Percentiles rank a stretch among this genome's conserved stretches.
These are phyloP conservation scores for Cettia cetti DNA, from an alignment of 2,113 vertebrate genomes.

Conservation along the genomic window DNA sequence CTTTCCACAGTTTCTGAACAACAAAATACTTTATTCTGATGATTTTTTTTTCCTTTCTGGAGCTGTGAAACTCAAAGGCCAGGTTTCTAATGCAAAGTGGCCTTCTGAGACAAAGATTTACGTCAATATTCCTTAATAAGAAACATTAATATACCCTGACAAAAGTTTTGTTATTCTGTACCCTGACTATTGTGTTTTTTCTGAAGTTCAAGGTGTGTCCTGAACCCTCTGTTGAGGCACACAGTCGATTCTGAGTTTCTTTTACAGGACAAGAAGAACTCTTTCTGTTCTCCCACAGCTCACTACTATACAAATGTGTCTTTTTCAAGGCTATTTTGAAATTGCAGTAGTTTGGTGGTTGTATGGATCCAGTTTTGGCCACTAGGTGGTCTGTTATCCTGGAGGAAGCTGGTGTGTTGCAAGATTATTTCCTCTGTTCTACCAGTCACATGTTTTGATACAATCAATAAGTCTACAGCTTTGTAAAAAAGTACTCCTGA, in stretches of 20 bases:
- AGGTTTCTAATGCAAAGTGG: not conserved
- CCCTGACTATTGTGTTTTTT: not conserved
- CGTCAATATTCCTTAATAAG: not conserved
- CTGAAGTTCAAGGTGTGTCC: not conserved
- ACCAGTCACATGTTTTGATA: not conserved
- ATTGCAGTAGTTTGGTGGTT: not conserved
- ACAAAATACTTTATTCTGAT: not conserved
- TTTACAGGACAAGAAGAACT: not conserved
- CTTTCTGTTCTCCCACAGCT: not conserved
- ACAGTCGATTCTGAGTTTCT: not conserved
- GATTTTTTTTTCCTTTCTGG: not conserved
- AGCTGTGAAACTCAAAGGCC: not conserved
- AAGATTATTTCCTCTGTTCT: not conserved
- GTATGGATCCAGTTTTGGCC: not conserved
- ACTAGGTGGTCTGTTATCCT: not conserved
- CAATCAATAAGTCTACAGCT: not conserved
- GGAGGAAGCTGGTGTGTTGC: not conserved
- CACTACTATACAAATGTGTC: not conserved
- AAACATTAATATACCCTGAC: not conserved
- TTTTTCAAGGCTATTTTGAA: not conserved
- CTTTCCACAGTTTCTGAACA: not conserved
- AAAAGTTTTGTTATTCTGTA: not conserved
- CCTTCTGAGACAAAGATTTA: not conserved
- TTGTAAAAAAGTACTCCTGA: not conserved
- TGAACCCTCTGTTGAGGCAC: not conserved